phyloP scores from a whole-genome alignment of 1,140 invertebrate species.

The Monochamus saltuarius region DNA sequence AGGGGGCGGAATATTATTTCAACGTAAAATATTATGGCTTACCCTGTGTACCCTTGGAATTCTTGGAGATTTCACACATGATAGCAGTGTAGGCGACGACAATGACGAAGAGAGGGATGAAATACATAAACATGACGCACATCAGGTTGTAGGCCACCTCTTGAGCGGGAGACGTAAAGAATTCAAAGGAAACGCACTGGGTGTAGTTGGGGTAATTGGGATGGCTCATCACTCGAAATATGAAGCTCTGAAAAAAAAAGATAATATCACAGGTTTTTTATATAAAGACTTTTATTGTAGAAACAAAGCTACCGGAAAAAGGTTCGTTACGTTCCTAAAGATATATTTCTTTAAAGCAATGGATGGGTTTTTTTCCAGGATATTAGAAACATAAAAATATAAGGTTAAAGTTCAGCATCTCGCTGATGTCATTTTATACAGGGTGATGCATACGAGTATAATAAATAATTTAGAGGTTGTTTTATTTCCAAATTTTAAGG shows the following conservation, averaged over 20 bases:
- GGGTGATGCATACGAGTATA: too few relatives aligned
- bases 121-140: slow-evolving; percentile 74
- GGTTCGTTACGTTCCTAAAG: too few relatives aligned
- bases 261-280: background rate
- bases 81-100: slow-evolving; percentile 72
- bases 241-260: slow-evolving; percentile 65
- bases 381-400: too few relatives aligned
- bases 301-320: too few relatives aligned
- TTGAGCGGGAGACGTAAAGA: slow-evolving; percentile 61
- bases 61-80: slow-evolving; percentile 70
- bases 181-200: slow-evolving; percentile 79
- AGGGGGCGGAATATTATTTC: background rate
- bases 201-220: slow-evolving; percentile 65
- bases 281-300: too few relatives aligned
- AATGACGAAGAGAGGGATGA: slow-evolving; percentile 73
- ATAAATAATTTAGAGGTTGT: too few relatives aligned
- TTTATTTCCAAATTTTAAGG: too few relatives aligned
- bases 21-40: slow-evolving; percentile 9
- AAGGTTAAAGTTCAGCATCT: too few relatives aligned
- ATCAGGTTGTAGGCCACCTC: slow-evolving; percentile 77
- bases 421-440: too few relatives aligned
- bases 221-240: slow-evolving; percentile 71
- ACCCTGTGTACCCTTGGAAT: slow-evolving; percentile 64
- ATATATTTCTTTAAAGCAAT: too few relatives aligned
- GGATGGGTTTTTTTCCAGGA: too few relatives aligned